These are phyloP conservation scores for Drosophila melanica DNA, from an alignment of 1,140 invertebrate genomes.

Conservation along the genomic window DNA sequence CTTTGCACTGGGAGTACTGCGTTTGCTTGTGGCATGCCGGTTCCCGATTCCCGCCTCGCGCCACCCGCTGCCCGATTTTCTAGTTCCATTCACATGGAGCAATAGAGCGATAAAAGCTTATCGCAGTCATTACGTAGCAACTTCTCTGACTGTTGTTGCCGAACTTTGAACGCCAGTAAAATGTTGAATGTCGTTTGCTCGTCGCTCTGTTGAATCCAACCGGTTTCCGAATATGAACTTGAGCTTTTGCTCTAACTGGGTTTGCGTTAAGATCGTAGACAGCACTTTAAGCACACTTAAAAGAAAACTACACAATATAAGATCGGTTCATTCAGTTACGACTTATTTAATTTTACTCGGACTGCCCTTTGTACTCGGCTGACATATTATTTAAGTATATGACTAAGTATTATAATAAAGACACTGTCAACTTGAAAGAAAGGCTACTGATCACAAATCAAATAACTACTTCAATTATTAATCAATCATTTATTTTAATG, in stretches of 20 bases:
- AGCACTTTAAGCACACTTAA: not conserved
- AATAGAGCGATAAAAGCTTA: slow-evolving; percentile 31
- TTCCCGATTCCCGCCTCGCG: not conserved
- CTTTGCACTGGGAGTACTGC: slow-evolving; percentile 14
- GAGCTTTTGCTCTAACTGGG: slow-evolving; percentile 8
- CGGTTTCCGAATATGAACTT: slow-evolving; percentile 15
- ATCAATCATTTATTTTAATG: not conserved
- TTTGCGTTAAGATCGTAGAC: not conserved
- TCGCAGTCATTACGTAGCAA: slow-evolving; percentile 46
- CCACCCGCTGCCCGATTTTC: not conserved
- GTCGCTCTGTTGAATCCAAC: not conserved
- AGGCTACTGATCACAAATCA: too few relatives aligned
- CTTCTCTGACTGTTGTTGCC: slow-evolving; percentile 2
- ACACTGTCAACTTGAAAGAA: too few relatives aligned
- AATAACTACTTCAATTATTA: too few relatives aligned
- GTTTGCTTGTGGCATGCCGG: too few relatives aligned
- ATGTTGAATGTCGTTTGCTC: slow-evolving; percentile 11
- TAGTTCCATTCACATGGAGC: slow-evolving; percentile 17
- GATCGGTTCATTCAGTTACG: not conserved
- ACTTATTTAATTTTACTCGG: too few relatives aligned
- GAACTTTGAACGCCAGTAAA: slow-evolving; percentile 34
- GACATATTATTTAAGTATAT: too few relatives aligned
- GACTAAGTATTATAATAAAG: too few relatives aligned
- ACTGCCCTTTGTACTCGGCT: too few relatives aligned
- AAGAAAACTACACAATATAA: not conserved